phyloP scores from a whole-genome alignment of 2,888 invertebrate genomes.

The Ecliptopera silaceata region DNA sequence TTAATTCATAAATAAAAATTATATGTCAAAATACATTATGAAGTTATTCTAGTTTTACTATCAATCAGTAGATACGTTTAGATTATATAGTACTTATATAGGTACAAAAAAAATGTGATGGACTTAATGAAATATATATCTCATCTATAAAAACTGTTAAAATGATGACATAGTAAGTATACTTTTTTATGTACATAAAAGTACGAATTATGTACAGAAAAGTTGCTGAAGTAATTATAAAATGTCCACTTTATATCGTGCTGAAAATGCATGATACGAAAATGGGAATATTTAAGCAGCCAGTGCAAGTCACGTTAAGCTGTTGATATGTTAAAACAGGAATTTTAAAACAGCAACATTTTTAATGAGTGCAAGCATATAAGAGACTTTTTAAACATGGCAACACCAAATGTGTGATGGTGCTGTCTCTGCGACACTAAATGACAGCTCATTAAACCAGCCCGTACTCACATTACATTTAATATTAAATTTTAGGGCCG shows the following conservation, averaged over 20 bases:
- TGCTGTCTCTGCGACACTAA: slow-evolving; percentile 59
- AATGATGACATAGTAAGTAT: too few species aligned
- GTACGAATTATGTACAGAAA: too few species aligned
- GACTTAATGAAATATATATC: too few species aligned
- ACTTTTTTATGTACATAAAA: too few species aligned
- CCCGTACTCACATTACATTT: slow-evolving; percentile 3
- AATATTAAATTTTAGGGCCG: too few species aligned
- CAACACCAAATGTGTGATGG: slow-evolving; percentile 28
- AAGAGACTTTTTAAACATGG: neutral
- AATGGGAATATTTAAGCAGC: neutral
- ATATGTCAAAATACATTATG: too few species aligned
- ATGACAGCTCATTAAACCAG: slow-evolving; percentile 6
- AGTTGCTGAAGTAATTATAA: neutral
- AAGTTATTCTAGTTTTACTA: too few species aligned
- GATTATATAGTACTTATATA: too few species aligned
- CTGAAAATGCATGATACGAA: neutral
- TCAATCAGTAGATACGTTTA: too few species aligned
- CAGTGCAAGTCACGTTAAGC: neutral
- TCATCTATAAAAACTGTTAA: too few species aligned
- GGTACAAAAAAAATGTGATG: too few species aligned
- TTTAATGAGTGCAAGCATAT: neutral
- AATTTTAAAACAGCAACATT: neutral
- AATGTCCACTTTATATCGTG: neutral
- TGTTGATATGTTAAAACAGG: neutral
- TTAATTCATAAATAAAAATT: too few species aligned